Evolutionary conservation across 2,113 vertebrate species (phyloP).

Genomic region (Gymnarchus niloticus): DNA sequence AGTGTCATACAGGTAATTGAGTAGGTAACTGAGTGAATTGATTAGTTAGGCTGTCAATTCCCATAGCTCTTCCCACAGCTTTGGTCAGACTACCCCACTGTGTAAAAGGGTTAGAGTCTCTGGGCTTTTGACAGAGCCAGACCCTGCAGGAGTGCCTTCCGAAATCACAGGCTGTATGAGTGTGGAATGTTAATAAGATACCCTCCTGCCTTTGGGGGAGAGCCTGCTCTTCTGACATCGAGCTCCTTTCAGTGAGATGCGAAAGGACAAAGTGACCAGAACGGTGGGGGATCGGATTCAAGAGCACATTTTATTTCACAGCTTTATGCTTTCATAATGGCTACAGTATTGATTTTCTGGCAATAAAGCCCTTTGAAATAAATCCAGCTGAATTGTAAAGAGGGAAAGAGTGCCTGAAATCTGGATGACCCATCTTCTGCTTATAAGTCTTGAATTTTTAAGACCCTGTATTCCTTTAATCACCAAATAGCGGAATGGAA

Average conservation of each 20-base stretch:
- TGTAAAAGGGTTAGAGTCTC: too few relatives aligned
- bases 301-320: neutral
- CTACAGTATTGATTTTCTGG: neutral
- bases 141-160: too few relatives aligned
- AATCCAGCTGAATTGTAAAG: conserved; percentile 3
- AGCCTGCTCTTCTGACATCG: neutral
- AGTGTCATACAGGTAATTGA: neutral
- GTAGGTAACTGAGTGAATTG: neutral
- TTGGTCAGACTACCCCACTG: too few relatives aligned
- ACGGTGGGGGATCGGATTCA: neutral
- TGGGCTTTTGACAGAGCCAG: too few relatives aligned
- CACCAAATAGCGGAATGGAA: neutral
- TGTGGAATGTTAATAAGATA: neutral
- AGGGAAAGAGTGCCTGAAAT: neutral
- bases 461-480: neutral
- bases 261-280: neutral
- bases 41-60: neutral
- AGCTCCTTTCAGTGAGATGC: neutral
- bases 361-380: neutral
- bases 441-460: conserved; percentile 1
- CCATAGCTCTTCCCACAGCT: too few relatives aligned
- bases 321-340: neutral
- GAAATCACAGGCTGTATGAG: too few relatives aligned
- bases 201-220: neutral
- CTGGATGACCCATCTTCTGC: neutral